Conservation (phyloP, 2,888 invertebrate genomes). For the Torymus texanus region DNA sequence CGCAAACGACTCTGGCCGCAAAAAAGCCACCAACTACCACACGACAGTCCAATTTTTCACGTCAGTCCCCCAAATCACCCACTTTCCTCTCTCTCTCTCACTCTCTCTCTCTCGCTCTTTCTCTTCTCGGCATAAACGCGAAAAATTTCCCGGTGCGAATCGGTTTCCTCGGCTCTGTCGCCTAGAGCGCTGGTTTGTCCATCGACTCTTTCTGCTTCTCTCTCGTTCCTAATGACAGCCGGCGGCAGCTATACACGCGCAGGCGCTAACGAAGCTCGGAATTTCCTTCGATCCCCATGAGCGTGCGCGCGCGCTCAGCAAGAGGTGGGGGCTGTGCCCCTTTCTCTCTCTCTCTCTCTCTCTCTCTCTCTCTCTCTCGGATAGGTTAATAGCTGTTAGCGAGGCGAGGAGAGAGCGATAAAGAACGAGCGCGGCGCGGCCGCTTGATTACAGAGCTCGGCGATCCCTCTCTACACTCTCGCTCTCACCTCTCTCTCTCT, state of each 20-base stretch:
- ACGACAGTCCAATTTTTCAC: too few relatives aligned
- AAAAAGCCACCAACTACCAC: too few relatives aligned
- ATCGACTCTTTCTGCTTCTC: constrained; percentile 10
- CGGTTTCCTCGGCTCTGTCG: constrained; percentile 30
- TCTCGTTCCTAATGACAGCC: constrained; percentile 17
- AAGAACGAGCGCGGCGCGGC: constrained; percentile 52
- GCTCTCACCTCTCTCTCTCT: constrained; percentile 71
- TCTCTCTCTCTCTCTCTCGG: neutral
- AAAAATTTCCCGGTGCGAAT: constrained; percentile 32
- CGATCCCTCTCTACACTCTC: constrained; percentile 71
- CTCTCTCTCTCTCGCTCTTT: too few relatives aligned
- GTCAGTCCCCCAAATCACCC: too few relatives aligned
- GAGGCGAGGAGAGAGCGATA: constrained; percentile 54
- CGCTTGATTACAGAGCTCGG: constrained; percentile 74
- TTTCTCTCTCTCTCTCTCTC: too few relatives aligned
- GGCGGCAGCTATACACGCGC: neutral
- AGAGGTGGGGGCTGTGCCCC: too few relatives aligned
- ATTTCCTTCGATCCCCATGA: constrained; percentile 20
- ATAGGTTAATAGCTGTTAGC: constrained; percentile 53
- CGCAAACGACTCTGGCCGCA: too few relatives aligned
- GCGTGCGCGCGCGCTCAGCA: neutral
- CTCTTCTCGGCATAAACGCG: neutral
- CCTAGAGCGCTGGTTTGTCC: constrained; percentile 21
- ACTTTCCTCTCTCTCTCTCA: too few relatives aligned
- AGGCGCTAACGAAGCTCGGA: constrained; percentile 50